These are phyloP conservation scores for Adrianichthys oophorus DNA, from an alignment of 2,797 vertebrate species.

Conservation along the genomic window DNA sequence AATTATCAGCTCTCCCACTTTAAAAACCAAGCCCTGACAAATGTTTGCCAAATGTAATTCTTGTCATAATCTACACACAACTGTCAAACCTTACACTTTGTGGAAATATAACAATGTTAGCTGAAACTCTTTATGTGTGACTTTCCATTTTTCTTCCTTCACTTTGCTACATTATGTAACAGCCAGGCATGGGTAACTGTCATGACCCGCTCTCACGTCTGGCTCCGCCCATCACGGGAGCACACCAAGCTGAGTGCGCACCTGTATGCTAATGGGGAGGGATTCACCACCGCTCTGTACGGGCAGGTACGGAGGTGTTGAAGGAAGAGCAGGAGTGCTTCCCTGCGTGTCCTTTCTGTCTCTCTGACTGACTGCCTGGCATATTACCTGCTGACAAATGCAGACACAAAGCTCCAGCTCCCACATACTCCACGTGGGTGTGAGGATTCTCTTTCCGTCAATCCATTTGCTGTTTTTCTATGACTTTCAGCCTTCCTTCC, in stretches of 20 bases:
- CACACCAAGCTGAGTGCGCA: slow-evolving; percentile 58
- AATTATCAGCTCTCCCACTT: slow-evolving; percentile 43
- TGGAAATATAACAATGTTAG: slow-evolving; percentile 32
- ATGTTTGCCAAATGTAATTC: slow-evolving; percentile 33
- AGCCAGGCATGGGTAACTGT: slow-evolving; percentile 44
- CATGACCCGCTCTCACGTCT: slow-evolving; percentile 42
- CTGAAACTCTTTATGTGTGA: slow-evolving; percentile 25
- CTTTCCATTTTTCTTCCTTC: slow-evolving; percentile 34
- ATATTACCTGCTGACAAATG: slow-evolving; percentile 69
- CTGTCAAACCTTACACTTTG: slow-evolving; percentile 10
- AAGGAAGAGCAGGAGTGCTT: slow-evolving; percentile 33
- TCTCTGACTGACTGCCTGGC: slow-evolving; percentile 54
- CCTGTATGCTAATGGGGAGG: slow-evolving; percentile 70
- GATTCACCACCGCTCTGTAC: slow-evolving; percentile 48
- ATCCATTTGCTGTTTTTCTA: slow-evolving; percentile 56
- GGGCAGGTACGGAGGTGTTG: slow-evolving; percentile 56
- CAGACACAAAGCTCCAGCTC: slow-evolving; percentile 71
- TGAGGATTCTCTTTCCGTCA: slow-evolving; percentile 66
- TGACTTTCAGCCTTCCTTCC: slow-evolving; percentile 49
- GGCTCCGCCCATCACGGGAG: slow-evolving; percentile 34
- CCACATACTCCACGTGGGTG: slow-evolving; percentile 68
- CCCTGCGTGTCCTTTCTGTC: slow-evolving; percentile 27
- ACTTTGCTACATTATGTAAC: slow-evolving; percentile 57
- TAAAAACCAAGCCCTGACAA: slow-evolving; percentile 21
- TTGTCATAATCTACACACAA: slow-evolving; percentile 29